Evolutionary conservation across 37 sponge, comb jelly and placozoan species (phyloP), one percentile per base, ranked within the genome.

Genomic region (Dysidea cf. avara): DNA sequence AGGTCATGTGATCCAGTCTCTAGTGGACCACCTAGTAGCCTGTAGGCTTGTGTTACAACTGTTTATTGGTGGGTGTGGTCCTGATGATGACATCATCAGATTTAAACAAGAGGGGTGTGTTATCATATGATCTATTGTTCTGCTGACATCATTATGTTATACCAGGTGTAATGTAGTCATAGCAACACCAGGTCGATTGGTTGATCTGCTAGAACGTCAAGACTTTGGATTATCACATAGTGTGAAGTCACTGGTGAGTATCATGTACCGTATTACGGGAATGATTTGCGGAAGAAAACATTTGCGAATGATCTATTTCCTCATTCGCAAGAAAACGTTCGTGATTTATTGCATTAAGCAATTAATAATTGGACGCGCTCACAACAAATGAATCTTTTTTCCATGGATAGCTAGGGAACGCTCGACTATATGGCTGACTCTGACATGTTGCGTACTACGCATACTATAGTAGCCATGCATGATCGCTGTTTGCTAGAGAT

Each of bases 151-250:
- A 50, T 33, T n/a, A n/a, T 43, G 46, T 43, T 5, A 12, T 43
- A 9, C 4, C 38, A 82, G 84, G 59, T 78, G 72, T 22, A 71
- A 82, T 30, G 64, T 88, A 0, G 48, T 91, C 9, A 81, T 90
- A 20, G 92, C 66, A 2, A 92, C 93, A 53, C 94, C 95, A 56
- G 99, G 99, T 1, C 73, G 92, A 0, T 76, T 98, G 16, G 80
- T 78, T 57, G 95, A 88, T 49, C 57, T 94, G 36, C 77, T 97
- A 17, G 51, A 43, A 20, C 73, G 59, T 9, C 34, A 47, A 6
- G 73, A 79, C 16, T 73, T 81, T 36, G 37, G 52, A 57, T 74
- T 92, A 7, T 76, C 86, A 0, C 11, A 63, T 20, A 47, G 69
- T 36, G 53, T 96, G 26, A 53, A 56, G 3, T 49, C 77, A 7